Evolutionary conservation across 2,113 vertebrate species (phyloP), one percentile per base, ranked within the genome.

Genomic region (Zosterops hypoxanthus): DNA sequence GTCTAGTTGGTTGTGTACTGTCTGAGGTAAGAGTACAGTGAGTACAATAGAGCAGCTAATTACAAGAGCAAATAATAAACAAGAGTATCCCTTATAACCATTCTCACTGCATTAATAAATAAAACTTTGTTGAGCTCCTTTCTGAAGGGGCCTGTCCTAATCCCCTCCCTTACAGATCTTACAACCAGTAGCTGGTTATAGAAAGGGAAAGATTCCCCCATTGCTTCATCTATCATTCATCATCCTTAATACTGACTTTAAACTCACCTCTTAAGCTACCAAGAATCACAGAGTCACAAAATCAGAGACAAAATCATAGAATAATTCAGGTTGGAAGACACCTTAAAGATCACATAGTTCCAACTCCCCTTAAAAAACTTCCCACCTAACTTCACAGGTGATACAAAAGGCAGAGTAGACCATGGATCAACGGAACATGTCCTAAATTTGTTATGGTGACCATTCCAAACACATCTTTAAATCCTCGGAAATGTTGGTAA

Each of bases 1-100:
- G 28, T 49, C 18, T 39, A 16, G 16, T 3, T 80, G 24, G 8
- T 28, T 92, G 49, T 2, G 1, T 41, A 11, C 34, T 75, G 36
- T 52, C 56, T 39, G 22, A 12, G 14, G 12, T 47, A 6, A 0
- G 0, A 11, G 8, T n/a, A 9, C 26, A 24, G 16, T 55, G 73
- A 26, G 9, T 57, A 24, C 4, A 2, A 25, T 2, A 57, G 17
- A 9, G 6, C 5, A 50, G 22, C 26, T 19, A 57, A 18, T 53
- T 55, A n/a, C 22, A 70, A 12, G n/a, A 69, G 9, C 23, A 65
- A 49, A 33, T 79, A 68, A 36, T 20, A 36, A 60, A 15, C 16
- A 63, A 21, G 26, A 39, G 33, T 50, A 50, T 44, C 66, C 12
- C n/a, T 60, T 18, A 7, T 56, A 69, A 55, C 23, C 4, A 10